Evolutionary conservation across 2,797 vertebrate genomes (phyloP).

Genomic region (Propithecus perrieri): DNA sequence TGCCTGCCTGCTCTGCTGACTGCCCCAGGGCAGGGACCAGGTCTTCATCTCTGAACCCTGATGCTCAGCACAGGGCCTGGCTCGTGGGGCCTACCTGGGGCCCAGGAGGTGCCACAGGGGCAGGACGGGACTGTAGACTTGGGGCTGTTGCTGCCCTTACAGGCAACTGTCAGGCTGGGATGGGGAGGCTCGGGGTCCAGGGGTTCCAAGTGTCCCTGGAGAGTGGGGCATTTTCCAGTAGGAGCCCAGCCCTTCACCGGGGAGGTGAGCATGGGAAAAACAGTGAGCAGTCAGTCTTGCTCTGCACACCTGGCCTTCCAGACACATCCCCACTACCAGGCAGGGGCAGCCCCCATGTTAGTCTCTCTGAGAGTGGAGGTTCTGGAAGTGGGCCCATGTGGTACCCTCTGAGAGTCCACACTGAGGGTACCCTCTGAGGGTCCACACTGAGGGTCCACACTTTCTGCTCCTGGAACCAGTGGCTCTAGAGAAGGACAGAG

Average conservation of each 20-base stretch:
- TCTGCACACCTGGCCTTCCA: neutral
- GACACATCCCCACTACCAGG: neutral
- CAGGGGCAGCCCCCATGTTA: neutral
- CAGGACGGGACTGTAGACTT: neutral
- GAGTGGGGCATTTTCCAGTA: neutral
- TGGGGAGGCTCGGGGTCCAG: neutral
- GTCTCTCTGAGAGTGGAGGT: neutral
- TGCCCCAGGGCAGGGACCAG: neutral
- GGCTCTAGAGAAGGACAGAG: neutral
- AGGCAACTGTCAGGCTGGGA: neutral
- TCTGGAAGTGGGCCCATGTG: neutral
- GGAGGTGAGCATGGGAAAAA: neutral
- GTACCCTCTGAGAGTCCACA: neutral
- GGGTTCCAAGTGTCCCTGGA: neutral
- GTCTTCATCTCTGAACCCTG: neutral
- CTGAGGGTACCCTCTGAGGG: neutral
- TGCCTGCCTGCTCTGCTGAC: neutral
- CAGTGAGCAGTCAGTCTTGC: fast-evolving
- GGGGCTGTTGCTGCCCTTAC: neutral
- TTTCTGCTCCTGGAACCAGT: neutral
- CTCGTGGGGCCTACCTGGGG: neutral
- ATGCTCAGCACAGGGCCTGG: neutral
- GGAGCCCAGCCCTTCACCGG: neutral
- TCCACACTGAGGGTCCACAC: too few relatives aligned
- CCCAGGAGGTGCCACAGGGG: neutral